A percentile compares a stretch with the other conserved stretches of the same genome.
phyloP scores from a whole-genome alignment of 2,113 vertebrate species.

The Regulus satrapa region DNA sequence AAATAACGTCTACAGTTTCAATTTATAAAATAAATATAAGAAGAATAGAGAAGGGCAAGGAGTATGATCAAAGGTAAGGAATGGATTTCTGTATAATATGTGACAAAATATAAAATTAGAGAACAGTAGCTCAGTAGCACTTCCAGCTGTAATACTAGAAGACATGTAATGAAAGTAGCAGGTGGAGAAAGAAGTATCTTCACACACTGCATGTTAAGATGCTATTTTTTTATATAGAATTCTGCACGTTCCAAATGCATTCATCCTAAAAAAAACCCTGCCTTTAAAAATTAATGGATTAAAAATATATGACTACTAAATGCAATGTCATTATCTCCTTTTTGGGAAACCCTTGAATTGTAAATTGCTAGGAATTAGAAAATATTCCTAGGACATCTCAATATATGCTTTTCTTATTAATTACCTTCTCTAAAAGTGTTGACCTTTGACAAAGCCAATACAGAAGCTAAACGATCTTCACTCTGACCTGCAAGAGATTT shows the following conservation, averaged over 20 bases:
- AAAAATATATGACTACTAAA: not conserved
- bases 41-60: not conserved
- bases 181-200: not conserved
- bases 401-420: not conserved
- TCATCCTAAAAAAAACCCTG: not conserved
- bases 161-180: not conserved
- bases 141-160: not conserved
- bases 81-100: not conserved
- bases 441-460: not conserved
- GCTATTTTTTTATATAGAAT: not conserved
- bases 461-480: not conserved
- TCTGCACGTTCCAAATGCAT: not conserved
- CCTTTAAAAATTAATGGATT: not conserved
- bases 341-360: not conserved
- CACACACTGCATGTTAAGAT: not conserved
- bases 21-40: not conserved
- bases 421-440: not conserved
- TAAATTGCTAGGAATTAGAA: not conserved
- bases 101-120: not conserved
- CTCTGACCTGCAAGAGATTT: not conserved
- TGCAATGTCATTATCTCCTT: not conserved
- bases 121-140: not conserved
- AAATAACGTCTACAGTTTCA: not conserved
- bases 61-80: not conserved
- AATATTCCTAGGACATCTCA: not conserved